These are phyloP conservation scores for Drosophila hamatofila DNA, from an alignment of 2,888 invertebrate genomes.

Conservation along the genomic window DNA sequence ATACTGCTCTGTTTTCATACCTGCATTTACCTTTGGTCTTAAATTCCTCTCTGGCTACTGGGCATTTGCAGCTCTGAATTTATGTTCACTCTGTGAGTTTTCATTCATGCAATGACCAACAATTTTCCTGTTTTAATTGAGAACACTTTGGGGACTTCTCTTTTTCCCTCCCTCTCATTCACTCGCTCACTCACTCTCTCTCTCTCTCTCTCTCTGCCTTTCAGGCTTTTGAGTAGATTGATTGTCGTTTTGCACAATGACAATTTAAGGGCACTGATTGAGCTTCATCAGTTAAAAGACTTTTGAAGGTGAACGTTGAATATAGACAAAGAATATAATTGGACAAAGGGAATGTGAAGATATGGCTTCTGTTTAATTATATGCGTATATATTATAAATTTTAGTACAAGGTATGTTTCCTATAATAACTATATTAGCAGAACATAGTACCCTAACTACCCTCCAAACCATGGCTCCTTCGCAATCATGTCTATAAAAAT, in stretches of 20 bases:
- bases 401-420: neutral
- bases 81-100: slow-evolving; percentile 27
- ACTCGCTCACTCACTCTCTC: slow-evolving; percentile 21
- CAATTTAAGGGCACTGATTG: slow-evolving; percentile 27
- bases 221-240: slow-evolving; percentile 38
- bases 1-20: neutral
- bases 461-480: slow-evolving; percentile 11
- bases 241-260: slow-evolving; percentile 50
- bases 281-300: slow-evolving; percentile 3
- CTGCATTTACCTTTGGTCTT: slow-evolving; percentile 14
- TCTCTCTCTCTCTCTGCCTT: slow-evolving; percentile 27
- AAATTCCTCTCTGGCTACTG: slow-evolving; percentile 26
- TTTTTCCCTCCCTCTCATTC: neutral
- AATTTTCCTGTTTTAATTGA: slow-evolving; percentile 64
- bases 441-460: neutral
- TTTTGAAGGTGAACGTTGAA: neutral
- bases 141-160: slow-evolving; percentile 8
- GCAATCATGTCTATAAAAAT: slow-evolving; percentile 56
- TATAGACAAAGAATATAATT: neutral
- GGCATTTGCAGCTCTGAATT: slow-evolving; percentile 17
- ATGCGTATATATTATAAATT: neutral
- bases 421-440: neutral
- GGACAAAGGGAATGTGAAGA: neutral
- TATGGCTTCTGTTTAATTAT: neutral
- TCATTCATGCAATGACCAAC: slow-evolving; percentile 40